Base-by-base conservation (phyloP, 2,113 vertebrate genomes). In the Ammodytes marinus region DNA sequence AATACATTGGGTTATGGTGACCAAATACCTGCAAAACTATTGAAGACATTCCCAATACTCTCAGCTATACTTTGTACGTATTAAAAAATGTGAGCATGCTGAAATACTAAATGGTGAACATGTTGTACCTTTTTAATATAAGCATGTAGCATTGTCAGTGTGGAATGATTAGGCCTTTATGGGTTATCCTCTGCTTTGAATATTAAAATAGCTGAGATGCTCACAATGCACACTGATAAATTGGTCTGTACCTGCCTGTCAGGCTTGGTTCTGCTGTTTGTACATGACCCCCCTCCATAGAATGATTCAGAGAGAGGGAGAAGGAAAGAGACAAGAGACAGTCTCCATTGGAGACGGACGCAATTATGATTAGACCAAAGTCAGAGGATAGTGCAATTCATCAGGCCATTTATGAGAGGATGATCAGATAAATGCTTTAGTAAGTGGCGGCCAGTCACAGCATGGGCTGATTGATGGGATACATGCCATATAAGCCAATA, bases 341-440 rank as follows among this genome's bases (percentile, higher is more conserved):
- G 86, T 90, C 80, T 81, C 75, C 73, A 54, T 4, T 69, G 79
- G 77, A 88, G 85, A 84, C 78, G 76, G 85, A 90, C 87, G 88
- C 78, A 91, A 86, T 89, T 84, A 92, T 55, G 83, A 88, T 87
- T 84, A 86, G 81, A 88, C 69, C 89, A 67, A 84, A 83, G 89
- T 86, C 73, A 78, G 84, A 84, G 77, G 67, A 91, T 59, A 10
- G 69, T 57, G 64, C 89, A 80, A 90, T 92, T 90, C 85, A 92
- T 92, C 86, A 87, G 85, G 61, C 80, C 80, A 57, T 88, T 92
- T 88, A 90, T 88, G 88, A 92, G 76, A 75, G 80, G 75, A 80
- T 89, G 83, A 92, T 88, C 79, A 85, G 87, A 92, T 91, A 92
- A 92, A 88, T 80, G 87, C 85, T 89, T 83, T 74, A 64, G 82